These are phyloP conservation scores for Cosmia pyralina DNA, from an alignment of 2,888 invertebrate genomes.

Conservation along the genomic window DNA sequence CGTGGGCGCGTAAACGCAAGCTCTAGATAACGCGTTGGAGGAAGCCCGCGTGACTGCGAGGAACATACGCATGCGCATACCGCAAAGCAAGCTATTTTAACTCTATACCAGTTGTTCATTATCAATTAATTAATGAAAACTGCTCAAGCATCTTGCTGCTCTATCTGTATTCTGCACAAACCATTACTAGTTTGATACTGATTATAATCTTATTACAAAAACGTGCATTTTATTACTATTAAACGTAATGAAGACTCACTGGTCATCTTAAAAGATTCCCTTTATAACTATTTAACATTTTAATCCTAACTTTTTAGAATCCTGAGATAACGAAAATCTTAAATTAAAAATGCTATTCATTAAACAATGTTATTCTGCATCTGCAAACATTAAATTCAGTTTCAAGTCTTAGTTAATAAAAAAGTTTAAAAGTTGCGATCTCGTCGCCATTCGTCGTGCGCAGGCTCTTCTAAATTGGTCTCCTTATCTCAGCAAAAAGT, in stretches of 20 bases:
- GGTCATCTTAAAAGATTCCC: neutral
- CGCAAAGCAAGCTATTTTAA: neutral
- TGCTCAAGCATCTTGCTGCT: neutral
- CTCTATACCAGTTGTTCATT: neutral
- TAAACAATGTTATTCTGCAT: no score
- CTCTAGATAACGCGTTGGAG: neutral
- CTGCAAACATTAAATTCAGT: neutral
- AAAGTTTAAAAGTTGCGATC: neutral
- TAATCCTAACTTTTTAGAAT: neutral
- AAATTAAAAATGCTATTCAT: neutral
- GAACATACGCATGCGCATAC: neutral
- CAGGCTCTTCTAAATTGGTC: conserved; percentile 24
- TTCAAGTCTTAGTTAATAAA: neutral
- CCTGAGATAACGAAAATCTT: neutral
- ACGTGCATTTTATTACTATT: neutral
- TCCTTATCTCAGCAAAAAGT: neutral
- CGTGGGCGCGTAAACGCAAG: no score
- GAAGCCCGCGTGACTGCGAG: neutral
- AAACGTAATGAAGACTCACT: neutral
- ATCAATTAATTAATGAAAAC: neutral
- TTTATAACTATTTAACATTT: neutral
- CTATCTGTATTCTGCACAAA: neutral
- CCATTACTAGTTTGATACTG: neutral
- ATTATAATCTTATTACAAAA: neutral
- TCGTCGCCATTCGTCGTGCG: neutral